phyloP scores from a whole-genome alignment of 2,888 invertebrate genomes.

The Hetaerina titia region DNA sequence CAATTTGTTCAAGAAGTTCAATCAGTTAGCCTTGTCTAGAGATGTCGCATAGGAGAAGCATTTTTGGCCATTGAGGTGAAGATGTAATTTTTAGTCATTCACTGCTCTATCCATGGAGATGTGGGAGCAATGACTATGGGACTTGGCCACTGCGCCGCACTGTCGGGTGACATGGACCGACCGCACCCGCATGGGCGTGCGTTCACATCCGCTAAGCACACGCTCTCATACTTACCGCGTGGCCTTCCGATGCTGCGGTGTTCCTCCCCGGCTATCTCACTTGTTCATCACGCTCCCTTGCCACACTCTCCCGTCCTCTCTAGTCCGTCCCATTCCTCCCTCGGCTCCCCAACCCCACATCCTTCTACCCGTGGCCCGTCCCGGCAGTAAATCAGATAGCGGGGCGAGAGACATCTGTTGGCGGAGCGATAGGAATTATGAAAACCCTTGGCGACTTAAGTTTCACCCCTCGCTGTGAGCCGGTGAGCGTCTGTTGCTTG shows the following conservation, averaged over 20 bases:
- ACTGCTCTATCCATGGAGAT: no score
- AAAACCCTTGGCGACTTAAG: slow-evolving; percentile 63
- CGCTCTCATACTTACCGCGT: not conserved
- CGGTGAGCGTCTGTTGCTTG: slow-evolving; percentile 52
- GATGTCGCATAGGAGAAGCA: no score
- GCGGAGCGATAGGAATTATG: slow-evolving; percentile 60
- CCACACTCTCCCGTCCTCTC: not conserved
- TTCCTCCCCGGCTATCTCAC: not conserved
- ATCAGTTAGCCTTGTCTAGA: no score
- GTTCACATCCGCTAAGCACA: not conserved
- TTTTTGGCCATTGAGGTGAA: no score
- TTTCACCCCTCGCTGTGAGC: slow-evolving; percentile 56
- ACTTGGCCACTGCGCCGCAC: no score
- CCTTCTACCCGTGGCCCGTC: not conserved
- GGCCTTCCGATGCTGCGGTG: slow-evolving; percentile 6
- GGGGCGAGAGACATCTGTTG: slow-evolving; percentile 51
- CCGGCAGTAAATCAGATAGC: slow-evolving; percentile 56
- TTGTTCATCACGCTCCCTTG: slow-evolving; percentile 18
- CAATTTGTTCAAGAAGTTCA: no score
- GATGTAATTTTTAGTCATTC: no score
- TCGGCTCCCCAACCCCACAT: not conserved
- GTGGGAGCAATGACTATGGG: no score
- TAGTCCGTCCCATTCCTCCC: not conserved
- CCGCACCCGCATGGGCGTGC: no score
- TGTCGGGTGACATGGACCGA: no score